Evolutionary conservation across 2,113 vertebrate species (phyloP).

Genomic region (Puntigrus tetrazona): DNA sequence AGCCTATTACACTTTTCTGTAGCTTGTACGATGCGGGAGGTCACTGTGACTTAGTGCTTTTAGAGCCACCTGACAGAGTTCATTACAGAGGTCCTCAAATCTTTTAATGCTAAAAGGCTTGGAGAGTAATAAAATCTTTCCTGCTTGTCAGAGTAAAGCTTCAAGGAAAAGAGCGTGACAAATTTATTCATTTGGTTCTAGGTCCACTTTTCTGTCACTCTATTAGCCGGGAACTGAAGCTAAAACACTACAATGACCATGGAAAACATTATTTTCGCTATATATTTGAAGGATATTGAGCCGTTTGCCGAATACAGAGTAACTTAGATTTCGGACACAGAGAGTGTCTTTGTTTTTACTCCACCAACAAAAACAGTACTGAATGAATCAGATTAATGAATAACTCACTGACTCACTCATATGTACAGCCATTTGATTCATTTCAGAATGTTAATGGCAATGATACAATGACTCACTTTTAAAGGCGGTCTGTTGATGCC

Average conservation of each 20-base stretch:
- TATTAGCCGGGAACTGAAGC: background rate
- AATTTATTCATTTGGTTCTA: conserved; percentile 26
- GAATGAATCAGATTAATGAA: background rate
- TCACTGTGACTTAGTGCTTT: conserved; percentile 35
- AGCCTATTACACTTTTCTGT: background rate
- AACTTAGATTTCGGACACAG: background rate
- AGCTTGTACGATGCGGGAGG: conserved; percentile 15
- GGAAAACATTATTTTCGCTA: background rate
- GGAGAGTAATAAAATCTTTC: conserved; percentile 30
- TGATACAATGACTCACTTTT: background rate
- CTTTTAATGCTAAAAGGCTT: conserved; percentile 40
- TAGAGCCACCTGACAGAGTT: conserved; percentile 37
- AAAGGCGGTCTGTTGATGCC: background rate
- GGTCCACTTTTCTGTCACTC: background rate
- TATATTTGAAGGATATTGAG: background rate
- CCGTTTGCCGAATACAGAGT: background rate
- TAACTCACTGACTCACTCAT: conserved; percentile 2
- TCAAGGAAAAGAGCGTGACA: conserved; percentile 19
- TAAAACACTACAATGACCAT: background rate
- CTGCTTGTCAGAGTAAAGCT: conserved; percentile 26
- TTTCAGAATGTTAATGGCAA: background rate
- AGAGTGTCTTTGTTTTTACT: background rate
- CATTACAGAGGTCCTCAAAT: conserved; percentile 41
- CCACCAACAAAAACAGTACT: background rate
- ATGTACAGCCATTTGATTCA: background rate